Percentiles rank a stretch among this genome's conserved stretches.
Conservation (phyloP, 2,888 invertebrate genomes). For the Acrobasis consociella region DNA sequence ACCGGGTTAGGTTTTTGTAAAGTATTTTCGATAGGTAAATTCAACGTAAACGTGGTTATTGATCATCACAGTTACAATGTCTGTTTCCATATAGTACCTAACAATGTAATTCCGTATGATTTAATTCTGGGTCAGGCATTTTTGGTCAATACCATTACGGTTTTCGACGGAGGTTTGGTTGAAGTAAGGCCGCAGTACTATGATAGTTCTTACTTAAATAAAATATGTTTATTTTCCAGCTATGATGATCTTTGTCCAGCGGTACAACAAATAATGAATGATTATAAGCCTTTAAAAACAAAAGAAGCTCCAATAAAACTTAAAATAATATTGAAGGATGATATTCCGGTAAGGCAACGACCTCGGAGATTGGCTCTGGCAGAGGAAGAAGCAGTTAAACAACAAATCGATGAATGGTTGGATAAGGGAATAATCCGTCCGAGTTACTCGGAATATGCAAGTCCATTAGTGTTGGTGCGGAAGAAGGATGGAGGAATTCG, state of each 20-base stretch:
- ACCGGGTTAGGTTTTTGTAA: too few relatives aligned
- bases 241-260: constrained; percentile 1
- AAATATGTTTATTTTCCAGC: constrained; percentile 3
- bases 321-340: constrained; percentile 34
- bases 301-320: constrained; percentile 35
- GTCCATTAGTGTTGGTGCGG: constrained; percentile 32
- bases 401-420: constrained; percentile 31
- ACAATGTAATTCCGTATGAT: constrained; percentile 20
- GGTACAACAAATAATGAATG: constrained; percentile 20
- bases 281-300: constrained; percentile 27
- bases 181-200: constrained; percentile 7
- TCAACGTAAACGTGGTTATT: too few relatives aligned
- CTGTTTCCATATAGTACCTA: neutral
- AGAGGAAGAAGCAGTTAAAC: constrained; percentile 27
- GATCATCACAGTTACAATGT: too few relatives aligned
- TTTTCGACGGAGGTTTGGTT: constrained; percentile 20
- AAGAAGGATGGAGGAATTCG: constrained; percentile 33
- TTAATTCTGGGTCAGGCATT: constrained; percentile 25
- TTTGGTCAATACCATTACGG: constrained; percentile 12
- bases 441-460: constrained; percentile 34
- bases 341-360: constrained; percentile 33
- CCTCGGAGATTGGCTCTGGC: constrained; percentile 28
- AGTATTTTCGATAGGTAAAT: too few relatives aligned
- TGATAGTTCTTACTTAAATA: neutral
- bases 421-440: constrained; percentile 26